These are phyloP conservation scores for Erebia ligea DNA, from an alignment of 2,888 invertebrate species.

Conservation along the genomic window DNA sequence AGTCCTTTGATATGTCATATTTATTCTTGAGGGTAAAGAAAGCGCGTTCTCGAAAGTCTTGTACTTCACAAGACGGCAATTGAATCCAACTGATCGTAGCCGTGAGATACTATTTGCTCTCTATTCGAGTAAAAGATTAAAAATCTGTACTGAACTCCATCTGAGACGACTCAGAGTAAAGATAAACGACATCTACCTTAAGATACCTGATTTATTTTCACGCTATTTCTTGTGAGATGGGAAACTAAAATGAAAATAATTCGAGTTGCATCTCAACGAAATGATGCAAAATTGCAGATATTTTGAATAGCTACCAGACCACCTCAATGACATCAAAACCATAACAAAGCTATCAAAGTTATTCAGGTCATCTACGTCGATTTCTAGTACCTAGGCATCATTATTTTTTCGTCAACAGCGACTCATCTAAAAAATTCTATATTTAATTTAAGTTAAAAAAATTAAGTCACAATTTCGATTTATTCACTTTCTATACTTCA, in stretches of 20 bases:
- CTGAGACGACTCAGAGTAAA: constrained; percentile 2
- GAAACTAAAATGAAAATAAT: neutral
- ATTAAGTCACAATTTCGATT: neutral
- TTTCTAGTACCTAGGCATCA: too few relatives aligned
- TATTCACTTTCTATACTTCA: constrained; percentile 11
- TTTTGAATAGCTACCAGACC: too few relatives aligned
- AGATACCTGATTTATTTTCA: constrained; percentile 11
- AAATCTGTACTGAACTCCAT: constrained; percentile 18
- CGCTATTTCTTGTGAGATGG: constrained; percentile 5
- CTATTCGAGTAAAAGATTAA: constrained; percentile 19
- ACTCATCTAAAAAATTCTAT: neutral
- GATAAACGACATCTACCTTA: constrained; percentile 5
- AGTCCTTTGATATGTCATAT: neutral
- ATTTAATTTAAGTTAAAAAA: too few relatives aligned
- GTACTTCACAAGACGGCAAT: neutral
- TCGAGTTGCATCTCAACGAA: neutral
- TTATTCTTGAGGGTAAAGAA: neutral
- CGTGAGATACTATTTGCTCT: constrained; percentile 5
- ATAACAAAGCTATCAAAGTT: too few relatives aligned
- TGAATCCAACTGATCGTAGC: neutral
- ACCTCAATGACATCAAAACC: too few relatives aligned
- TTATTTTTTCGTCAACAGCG: neutral
- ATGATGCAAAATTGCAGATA: neutral
- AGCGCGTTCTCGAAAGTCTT: neutral
- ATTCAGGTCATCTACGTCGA: too few relatives aligned